Percentiles rank a stretch among this genome's conserved stretches.
These are phyloP conservation scores for Pseudochirops corinnae DNA, from an alignment of 2,797 vertebrate species.

Conservation along the genomic window DNA sequence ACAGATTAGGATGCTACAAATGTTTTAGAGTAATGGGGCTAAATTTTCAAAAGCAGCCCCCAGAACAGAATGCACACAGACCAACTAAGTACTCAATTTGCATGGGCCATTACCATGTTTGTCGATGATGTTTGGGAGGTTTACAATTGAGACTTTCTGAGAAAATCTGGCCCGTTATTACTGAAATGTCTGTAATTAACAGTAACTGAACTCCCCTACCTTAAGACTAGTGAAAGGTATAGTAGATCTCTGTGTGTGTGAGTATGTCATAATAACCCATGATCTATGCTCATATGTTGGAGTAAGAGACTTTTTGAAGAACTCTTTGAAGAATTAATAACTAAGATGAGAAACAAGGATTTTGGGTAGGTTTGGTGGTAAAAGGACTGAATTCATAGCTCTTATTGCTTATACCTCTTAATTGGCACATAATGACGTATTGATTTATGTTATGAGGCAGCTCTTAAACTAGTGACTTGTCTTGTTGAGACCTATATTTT, in stretches of 20 bases:
- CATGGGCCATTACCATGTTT: constrained; percentile 78
- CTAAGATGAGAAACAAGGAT: background rate
- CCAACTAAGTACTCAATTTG: constrained; percentile 74
- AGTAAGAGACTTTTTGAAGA: background rate
- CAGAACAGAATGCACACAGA: constrained; percentile 62
- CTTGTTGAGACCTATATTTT: background rate
- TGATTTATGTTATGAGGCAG: background rate
- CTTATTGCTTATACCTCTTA: background rate
- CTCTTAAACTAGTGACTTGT: background rate
- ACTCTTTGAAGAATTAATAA: background rate
- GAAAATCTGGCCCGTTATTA: constrained; percentile 73
- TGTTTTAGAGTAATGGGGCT: constrained; percentile 68
- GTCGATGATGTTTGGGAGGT: constrained; percentile 68
- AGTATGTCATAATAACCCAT: background rate
- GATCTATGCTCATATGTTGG: background rate
- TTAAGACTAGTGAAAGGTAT: constrained; percentile 23
- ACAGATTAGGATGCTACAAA: constrained; percentile 61
- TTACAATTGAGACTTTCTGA: constrained; percentile 66
- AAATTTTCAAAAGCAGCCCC: constrained; percentile 74
- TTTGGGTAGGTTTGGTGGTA: background rate
- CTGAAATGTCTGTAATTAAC: constrained; percentile 76
- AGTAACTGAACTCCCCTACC: constrained; percentile 65
- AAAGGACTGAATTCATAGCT: background rate
- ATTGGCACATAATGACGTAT: background rate
- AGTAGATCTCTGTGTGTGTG: constrained; percentile 26